Percentiles rank a stretch among this genome's conserved stretches.
Conservation (phyloP, 1,140 invertebrate genomes). For the Dufourea novaeangliae region DNA sequence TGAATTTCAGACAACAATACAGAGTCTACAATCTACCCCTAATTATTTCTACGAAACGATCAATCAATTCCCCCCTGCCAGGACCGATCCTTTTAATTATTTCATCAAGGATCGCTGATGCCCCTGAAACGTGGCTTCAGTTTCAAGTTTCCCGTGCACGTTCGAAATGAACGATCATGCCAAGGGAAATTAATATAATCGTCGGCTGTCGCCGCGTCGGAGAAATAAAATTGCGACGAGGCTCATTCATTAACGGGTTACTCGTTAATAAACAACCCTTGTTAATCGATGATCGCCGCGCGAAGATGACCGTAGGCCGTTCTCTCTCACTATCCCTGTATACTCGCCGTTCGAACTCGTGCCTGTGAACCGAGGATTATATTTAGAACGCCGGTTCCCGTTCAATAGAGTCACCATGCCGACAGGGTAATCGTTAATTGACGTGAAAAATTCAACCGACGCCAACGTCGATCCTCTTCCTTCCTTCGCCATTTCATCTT, state of each 20-base stretch:
- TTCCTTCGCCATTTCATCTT: too few relatives aligned
- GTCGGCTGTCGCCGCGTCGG: background rate
- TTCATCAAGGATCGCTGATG: too few relatives aligned
- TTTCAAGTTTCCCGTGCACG: too few relatives aligned
- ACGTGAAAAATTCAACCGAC: slow-evolving; percentile 40
- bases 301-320: slow-evolving; percentile 39
- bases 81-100: too few relatives aligned
- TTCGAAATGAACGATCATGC: too few relatives aligned
- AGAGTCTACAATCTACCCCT: too few relatives aligned
- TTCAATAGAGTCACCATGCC: slow-evolving; percentile 54
- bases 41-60: too few relatives aligned
- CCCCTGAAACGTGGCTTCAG: too few relatives aligned
- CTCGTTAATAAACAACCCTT: slow-evolving; percentile 33
- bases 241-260: slow-evolving; percentile 23
- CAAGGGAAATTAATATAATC: too few relatives aligned
- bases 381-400: slow-evolving; percentile 54
- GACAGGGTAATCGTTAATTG: slow-evolving; percentile 59
- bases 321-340: background rate
- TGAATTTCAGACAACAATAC: too few relatives aligned
- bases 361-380: slow-evolving; percentile 58
- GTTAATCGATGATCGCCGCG: slow-evolving; percentile 2
- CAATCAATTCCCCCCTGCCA: too few relatives aligned
- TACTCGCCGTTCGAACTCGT: slow-evolving; percentile 15
- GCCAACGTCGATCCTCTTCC: background rate
- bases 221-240: background rate